Evolutionary conservation across 2,797 vertebrate species (phyloP), one percentile per base, ranked within the genome.

Genomic region (Leuciscus waleckii): DNA sequence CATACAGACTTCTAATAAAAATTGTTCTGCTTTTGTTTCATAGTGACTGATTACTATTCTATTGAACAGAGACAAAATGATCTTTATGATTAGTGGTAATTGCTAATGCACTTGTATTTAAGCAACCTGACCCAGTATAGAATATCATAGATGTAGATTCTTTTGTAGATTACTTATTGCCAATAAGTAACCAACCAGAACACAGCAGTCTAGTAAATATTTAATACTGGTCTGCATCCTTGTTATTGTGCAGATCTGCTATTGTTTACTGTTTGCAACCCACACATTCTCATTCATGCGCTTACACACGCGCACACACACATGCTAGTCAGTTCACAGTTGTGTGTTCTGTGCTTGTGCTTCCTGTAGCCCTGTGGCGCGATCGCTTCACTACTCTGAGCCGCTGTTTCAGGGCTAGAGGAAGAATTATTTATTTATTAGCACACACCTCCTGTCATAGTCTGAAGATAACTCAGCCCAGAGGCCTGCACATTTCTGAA

Each of bases 371-470:
- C 88, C 90, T 63, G 39, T 82, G 84, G 86, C 67, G 13, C 58
- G 83, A 61, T 71, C 68, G 23, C 88, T 82, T 76, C 80, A 86
- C 29, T 39, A 39, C 76, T 46, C 78, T 65, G 71, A 83, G 54
- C 46, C 80, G 54, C 81, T 82, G 80, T 65, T 90, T 65, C 39
- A 54, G 46, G 86, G 83, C 46, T 61, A 83, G 81, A 63, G 83
- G 87, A 80, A 69, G 73, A 68, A 92, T 91, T 84, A 91, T 92
- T 94, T 92, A 92, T 93, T 94, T 49, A 49, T 49, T 91, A 93
- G 84, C 87, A 84, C 16, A 17, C 81, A 86, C 83, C 84, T 82
- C 90, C 70, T 91, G 89, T 89, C 88, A 85, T 79, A 81, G 73
- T 87, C 85, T 76, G 80, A 81, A 77, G 83, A 90, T 86, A 91